Evolutionary conservation across 2,888 invertebrate species (phyloP).

Genomic region (Mesoligia furuncula): DNA sequence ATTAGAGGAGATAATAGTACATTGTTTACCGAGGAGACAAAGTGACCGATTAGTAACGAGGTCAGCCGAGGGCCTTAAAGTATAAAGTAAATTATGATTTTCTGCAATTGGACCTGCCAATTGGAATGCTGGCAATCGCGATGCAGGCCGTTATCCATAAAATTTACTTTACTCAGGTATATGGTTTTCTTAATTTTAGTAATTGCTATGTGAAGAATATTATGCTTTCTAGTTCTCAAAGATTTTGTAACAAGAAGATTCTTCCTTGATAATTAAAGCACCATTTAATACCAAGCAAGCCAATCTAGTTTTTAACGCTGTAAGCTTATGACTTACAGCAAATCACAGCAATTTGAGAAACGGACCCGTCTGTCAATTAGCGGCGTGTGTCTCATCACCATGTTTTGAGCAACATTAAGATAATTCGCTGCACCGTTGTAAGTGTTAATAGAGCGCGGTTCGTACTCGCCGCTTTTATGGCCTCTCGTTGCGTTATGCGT

Average conservation of each 20-base stretch:
- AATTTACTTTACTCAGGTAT: neutral
- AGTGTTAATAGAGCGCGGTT: slow-evolving; percentile 59
- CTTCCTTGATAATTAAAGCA: neutral
- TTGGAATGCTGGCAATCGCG: neutral
- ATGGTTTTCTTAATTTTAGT: neutral
- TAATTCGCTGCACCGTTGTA: slow-evolving; percentile 65
- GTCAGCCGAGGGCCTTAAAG: neutral
- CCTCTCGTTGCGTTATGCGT: slow-evolving; percentile 55
- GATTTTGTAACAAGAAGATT: neutral
- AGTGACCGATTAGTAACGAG: neutral
- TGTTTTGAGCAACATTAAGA: slow-evolving; percentile 68
- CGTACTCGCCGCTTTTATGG: slow-evolving; percentile 54
- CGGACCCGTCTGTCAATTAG: slow-evolving; percentile 73
- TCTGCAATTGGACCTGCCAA: neutral
- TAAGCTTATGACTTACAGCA: slow-evolving; percentile 26
- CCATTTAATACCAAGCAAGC: neutral
- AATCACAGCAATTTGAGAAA: slow-evolving; percentile 70
- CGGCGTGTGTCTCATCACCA: slow-evolving; percentile 65
- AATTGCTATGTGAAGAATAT: neutral
- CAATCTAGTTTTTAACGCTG: slow-evolving; percentile 2
- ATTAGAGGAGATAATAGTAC: neutral
- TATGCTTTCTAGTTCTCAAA: neutral
- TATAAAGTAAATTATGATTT: neutral
- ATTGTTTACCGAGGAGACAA: neutral
- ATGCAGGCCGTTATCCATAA: neutral